A percentile compares a stretch with the other conserved stretches of the same genome.
phyloP scores from a whole-genome alignment of 2,888 invertebrate species.

The Dinocampus coccinellae region DNA sequence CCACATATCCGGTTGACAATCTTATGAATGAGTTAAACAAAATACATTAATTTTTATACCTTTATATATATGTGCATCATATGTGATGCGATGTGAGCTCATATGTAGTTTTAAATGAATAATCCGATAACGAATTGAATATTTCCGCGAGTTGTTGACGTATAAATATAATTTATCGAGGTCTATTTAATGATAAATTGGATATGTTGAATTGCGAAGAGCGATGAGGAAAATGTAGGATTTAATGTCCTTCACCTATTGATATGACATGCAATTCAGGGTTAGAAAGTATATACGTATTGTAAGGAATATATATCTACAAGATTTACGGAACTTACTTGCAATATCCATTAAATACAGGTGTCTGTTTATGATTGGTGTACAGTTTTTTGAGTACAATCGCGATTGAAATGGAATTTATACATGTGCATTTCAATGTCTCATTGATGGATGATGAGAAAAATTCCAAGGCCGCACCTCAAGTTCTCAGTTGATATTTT shows the following conservation, averaged over 20 bases:
- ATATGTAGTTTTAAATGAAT: background rate
- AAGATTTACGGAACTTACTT: background rate
- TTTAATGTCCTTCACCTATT: background rate
- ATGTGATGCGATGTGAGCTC: background rate
- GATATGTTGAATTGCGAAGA: background rate
- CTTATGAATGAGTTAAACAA: background rate
- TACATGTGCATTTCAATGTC: background rate
- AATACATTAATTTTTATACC: background rate
- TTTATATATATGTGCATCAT: background rate
- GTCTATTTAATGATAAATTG: background rate
- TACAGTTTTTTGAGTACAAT: background rate
- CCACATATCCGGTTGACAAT: background rate
- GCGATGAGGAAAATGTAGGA: background rate
- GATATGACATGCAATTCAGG: background rate
- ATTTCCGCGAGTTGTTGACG: background rate
- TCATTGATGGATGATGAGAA: background rate
- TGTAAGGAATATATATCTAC: no score
- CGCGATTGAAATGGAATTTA: background rate
- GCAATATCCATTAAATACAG: background rate
- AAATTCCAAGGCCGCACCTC: constrained; percentile 1
- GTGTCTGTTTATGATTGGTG: background rate
- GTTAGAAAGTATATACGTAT: background rate
- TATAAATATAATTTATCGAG: background rate
- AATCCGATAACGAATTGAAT: background rate
- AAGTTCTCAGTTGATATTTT: background rate